phyloP scores from a whole-genome alignment of 1,140 invertebrate species.

The Diplogasteroides magnus region DNA sequence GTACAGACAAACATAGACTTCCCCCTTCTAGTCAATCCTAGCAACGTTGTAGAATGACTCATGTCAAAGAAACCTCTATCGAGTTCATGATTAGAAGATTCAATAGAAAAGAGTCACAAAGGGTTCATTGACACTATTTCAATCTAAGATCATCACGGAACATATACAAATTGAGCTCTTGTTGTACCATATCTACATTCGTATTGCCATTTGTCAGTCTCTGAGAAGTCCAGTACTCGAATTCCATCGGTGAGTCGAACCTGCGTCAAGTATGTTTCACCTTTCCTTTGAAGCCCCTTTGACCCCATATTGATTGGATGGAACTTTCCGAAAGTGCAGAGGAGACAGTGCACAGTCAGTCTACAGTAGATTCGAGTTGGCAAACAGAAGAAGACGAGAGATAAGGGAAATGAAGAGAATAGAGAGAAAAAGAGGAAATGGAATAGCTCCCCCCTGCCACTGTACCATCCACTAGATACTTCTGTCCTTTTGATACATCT shows the following conservation, averaged over 20 bases:
- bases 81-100: too few species aligned
- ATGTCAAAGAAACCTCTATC: too few species aligned
- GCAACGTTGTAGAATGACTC: too few species aligned
- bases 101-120: too few species aligned
- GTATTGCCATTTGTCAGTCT: slow-evolving; percentile 37
- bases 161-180: slow-evolving; percentile 16
- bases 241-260: slow-evolving; percentile 43
- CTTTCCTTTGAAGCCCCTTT: too few species aligned
- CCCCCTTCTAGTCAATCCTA: too few species aligned
- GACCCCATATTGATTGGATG: too few species aligned
- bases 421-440: neutral
- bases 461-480: neutral
- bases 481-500: too few species aligned
- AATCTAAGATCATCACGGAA: slow-evolving; percentile 6
- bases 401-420: neutral
- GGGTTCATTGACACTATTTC: too few species aligned
- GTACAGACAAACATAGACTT: too few species aligned
- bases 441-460: neutral
- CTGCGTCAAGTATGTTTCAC: slow-evolving; percentile 7
- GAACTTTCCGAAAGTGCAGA: too few species aligned
- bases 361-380: neutral
- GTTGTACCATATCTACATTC: slow-evolving; percentile 40
- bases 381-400: neutral
- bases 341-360: too few species aligned
- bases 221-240: slow-evolving; percentile 18